Percentiles rank a stretch among this genome's conserved stretches.
Conservation (phyloP, 2,888 invertebrate genomes). For the Caenorhabditis plicata region DNA sequence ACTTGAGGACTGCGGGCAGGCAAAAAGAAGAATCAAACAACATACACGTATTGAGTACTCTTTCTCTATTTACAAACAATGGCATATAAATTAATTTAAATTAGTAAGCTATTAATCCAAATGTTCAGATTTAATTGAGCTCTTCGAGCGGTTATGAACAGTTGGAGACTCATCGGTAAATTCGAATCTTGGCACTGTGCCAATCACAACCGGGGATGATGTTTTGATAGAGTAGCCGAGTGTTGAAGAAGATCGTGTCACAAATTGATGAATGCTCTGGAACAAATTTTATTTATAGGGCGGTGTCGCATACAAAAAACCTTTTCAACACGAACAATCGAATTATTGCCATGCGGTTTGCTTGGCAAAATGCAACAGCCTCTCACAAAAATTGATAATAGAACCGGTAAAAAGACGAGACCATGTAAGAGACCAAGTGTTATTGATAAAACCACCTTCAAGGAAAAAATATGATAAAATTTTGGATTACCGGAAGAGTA, state of each 20-base stretch:
- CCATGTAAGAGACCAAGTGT: conserved; percentile 83
- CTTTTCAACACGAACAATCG: too few species aligned
- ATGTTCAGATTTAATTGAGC: conserved; percentile 32
- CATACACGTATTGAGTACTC: too few species aligned
- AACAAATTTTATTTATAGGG: too few species aligned
- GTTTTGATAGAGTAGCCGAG: conserved; percentile 21
- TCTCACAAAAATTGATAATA: conserved; percentile 66
- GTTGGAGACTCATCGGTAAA: conserved; percentile 31
- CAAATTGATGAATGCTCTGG: conserved; percentile 5
- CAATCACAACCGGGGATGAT: conserved; percentile 23
- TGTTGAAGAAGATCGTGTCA: conserved; percentile 6
- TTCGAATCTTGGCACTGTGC: conserved; percentile 22
- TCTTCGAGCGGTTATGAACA: conserved; percentile 33
- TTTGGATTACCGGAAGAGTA: conserved; percentile 5
- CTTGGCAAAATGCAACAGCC: conserved; percentile 51
- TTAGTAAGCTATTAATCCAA: too few species aligned
- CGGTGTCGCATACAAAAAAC: too few species aligned
- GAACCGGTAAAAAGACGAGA: conserved; percentile 79
- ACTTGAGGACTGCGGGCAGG: too few species aligned
- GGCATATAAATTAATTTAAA: too few species aligned
- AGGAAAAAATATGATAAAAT: conserved; percentile 1
- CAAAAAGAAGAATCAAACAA: too few species aligned
- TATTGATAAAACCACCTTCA: conserved; percentile 58
- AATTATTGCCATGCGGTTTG: conserved; percentile 11
- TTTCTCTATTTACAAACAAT: too few species aligned